Conservation (phyloP, 1,140 invertebrate species). For the Globodera ellingtonae region DNA sequence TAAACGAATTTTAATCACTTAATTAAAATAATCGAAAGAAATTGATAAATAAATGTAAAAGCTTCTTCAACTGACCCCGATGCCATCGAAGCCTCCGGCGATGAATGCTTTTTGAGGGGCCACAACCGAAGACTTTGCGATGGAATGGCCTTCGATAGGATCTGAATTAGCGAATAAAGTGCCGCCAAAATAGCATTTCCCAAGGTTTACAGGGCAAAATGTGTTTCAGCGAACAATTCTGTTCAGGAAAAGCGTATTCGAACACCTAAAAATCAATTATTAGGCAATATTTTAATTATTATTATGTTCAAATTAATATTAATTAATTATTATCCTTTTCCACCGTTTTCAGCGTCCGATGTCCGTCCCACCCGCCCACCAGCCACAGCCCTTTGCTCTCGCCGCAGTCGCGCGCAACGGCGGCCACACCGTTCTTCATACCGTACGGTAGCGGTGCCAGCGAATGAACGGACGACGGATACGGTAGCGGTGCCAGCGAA, state of each 20-base stretch:
- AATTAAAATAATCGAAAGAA: too few species aligned
- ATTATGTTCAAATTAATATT: too few species aligned
- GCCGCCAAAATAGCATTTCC: too few species aligned
- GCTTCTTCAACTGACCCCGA: neutral
- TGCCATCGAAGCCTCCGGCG: slow-evolving; percentile 9
- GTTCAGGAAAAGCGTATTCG: neutral
- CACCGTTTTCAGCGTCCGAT: slow-evolving; percentile 8
- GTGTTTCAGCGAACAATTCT: neutral
- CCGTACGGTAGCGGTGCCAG: neutral
- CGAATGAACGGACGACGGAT: neutral
- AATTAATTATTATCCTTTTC: neutral
- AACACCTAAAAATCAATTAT: neutral
- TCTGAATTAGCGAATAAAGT: slow-evolving; percentile 2
- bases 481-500: neutral
- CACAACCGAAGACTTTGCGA: neutral
- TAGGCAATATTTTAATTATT: too few species aligned
- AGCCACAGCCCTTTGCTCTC: neutral
- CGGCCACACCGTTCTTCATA: neutral
- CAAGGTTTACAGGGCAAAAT: neutral
- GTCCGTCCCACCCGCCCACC: slow-evolving; percentile 5
- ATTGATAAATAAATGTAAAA: too few species aligned
- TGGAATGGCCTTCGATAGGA: slow-evolving; percentile 5
- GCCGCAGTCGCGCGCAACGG: neutral
- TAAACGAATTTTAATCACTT: too few species aligned
- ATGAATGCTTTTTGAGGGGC: slow-evolving; percentile 6